A percentile compares a stretch with the other conserved stretches of the same genome.
Conservation (phyloP, 2,888 invertebrate genomes). For the Ormyrus thymus region DNA sequence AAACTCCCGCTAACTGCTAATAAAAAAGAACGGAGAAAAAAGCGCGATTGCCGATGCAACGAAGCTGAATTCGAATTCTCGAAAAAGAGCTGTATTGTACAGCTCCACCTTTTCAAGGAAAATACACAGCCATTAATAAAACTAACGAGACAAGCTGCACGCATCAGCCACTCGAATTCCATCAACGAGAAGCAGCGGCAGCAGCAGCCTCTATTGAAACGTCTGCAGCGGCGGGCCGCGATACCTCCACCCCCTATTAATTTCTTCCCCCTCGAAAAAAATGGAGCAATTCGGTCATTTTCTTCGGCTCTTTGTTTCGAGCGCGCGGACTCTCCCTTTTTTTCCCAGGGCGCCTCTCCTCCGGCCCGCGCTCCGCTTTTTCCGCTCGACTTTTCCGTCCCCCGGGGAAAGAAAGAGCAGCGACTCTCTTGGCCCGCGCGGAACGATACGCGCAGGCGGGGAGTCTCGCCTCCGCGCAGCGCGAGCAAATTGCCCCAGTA, state of each 20-base stretch:
- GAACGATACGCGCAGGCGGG: slow-evolving; percentile 63
- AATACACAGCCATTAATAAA: not conserved
- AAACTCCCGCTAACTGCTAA: too few species aligned
- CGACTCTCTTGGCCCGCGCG: slow-evolving; percentile 46
- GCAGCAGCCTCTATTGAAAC: slow-evolving; percentile 4
- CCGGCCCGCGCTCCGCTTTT: slow-evolving; percentile 20
- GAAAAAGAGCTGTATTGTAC: not conserved
- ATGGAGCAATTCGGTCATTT: slow-evolving; percentile 42
- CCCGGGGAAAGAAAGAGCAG: not conserved
- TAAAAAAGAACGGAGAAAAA: too few species aligned
- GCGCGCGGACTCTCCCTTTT: not conserved
- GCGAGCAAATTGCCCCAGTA: slow-evolving; percentile 73
- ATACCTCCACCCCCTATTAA: slow-evolving; percentile 2
- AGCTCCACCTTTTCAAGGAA: not conserved
- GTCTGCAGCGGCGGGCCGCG: not conserved
- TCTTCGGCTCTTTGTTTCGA: slow-evolving; percentile 40
- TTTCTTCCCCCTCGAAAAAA: slow-evolving; percentile 16
- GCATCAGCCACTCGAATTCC: not conserved
- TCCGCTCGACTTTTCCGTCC: slow-evolving; percentile 33
- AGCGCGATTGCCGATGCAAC: too few species aligned
- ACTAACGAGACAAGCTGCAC: slow-evolving; percentile 1
- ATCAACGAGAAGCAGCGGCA: not conserved
- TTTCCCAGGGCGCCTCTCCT: not conserved
- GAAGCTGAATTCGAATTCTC: not conserved
- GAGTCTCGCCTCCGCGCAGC: too few species aligned